Evolutionary conservation across 2,797 vertebrate genomes (phyloP).

Genomic region (Poecilia picta): DNA sequence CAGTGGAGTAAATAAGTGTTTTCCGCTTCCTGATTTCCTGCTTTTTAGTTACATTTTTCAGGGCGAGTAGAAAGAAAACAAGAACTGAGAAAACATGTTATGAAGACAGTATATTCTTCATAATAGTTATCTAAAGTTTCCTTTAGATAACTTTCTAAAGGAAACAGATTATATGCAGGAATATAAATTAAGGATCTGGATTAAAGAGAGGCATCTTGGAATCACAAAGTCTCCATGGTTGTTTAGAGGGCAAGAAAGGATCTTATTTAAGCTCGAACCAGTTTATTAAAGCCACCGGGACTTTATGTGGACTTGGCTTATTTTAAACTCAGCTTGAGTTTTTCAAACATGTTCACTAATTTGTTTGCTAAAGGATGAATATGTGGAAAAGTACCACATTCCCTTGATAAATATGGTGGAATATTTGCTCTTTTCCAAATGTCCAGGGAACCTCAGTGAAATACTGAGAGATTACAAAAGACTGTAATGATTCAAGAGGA

Average conservation of each 20-base stretch:
- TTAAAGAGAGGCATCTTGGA: no score
- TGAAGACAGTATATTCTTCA: no score
- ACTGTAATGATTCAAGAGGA: not conserved
- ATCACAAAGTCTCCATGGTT: no score
- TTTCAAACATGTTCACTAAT: not conserved
- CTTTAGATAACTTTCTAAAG: no score
- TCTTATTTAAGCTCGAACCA: not conserved
- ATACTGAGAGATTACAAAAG: not conserved
- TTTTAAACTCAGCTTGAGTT: not conserved
- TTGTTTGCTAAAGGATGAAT: not conserved
- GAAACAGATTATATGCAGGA: no score
- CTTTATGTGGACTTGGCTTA: not conserved
- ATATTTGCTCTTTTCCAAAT: not conserved
- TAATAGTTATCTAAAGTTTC: no score
- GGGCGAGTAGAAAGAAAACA: no score
- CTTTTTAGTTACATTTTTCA: no score
- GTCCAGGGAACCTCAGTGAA: not conserved
- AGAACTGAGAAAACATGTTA: no score
- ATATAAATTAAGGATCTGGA: no score
- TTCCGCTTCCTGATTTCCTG: no score
- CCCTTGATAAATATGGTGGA: not conserved
- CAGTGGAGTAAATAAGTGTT: no score
- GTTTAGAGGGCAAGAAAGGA: not conserved
- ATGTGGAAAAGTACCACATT: not conserved
- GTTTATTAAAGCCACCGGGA: not conserved